Conservation (phyloP, 2,888 invertebrate species). For the Amphipoea oculea region DNA sequence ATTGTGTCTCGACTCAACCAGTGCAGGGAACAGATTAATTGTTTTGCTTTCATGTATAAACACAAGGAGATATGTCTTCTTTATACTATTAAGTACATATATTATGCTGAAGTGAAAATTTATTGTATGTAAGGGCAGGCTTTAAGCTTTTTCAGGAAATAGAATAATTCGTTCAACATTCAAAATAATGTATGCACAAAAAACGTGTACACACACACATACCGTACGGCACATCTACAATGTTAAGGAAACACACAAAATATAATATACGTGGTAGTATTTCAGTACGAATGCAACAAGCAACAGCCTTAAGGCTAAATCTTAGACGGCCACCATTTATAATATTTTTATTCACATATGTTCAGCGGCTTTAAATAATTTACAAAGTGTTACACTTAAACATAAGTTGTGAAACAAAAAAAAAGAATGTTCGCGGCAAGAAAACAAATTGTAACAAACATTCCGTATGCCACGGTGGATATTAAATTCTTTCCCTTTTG, state of each 20-base stretch:
- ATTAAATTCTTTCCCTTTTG: constrained; percentile 88
- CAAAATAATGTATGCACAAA: not conserved
- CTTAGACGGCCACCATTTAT: constrained; percentile 7
- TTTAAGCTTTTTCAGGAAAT: too few relatives aligned
- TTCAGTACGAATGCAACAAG: constrained; percentile 32
- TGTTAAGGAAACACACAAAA: constrained; percentile 4
- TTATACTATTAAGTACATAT: too few relatives aligned
- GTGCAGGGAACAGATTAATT: constrained; percentile 40
- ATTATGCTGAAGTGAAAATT: not conserved
- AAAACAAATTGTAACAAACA: constrained; percentile 86
- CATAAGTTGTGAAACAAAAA: constrained; percentile 75
- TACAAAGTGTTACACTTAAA: constrained; percentile 62
- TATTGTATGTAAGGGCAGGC: not conserved
- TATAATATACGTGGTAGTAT: not conserved
- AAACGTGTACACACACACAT: not conserved
- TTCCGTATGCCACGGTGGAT: constrained; percentile 83
- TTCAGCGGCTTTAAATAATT: constrained; percentile 41
- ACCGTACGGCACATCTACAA: not conserved
- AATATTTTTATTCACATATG: constrained; percentile 8
- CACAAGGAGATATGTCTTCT: not conserved
- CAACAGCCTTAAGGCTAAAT: constrained; percentile 16
- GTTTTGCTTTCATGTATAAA: constrained; percentile 8
- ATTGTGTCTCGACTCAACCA: constrained; percentile 31
- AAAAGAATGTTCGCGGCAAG: constrained; percentile 80
- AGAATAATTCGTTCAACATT: not conserved